Conservation (phyloP, 1,140 invertebrate genomes). For the Berghia stephanieae region DNA sequence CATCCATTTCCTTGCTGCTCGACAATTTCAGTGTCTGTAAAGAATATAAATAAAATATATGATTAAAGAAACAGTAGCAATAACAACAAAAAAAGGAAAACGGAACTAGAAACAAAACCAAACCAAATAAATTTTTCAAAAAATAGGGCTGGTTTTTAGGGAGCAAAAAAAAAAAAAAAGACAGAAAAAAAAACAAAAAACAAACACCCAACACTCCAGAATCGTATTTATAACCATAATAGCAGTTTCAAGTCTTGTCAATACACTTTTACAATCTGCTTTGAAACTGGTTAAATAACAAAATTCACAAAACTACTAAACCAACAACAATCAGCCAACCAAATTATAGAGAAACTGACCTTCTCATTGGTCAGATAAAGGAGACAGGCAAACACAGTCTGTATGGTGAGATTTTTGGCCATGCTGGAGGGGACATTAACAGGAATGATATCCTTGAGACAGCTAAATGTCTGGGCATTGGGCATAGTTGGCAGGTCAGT, state of each 20-base stretch:
- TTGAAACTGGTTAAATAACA: background rate
- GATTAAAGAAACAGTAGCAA: background rate
- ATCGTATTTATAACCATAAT: no score
- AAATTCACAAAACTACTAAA: background rate
- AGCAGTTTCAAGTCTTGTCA: no score
- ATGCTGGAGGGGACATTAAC: slow-evolving; percentile 72
- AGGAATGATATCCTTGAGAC: slow-evolving; percentile 68
- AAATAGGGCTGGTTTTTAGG: background rate
- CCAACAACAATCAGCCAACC: background rate
- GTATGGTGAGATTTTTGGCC: slow-evolving; percentile 77
- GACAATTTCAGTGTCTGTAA: slow-evolving; percentile 29
- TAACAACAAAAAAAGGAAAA: background rate
- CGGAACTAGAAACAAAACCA: background rate
- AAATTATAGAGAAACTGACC: slow-evolving; percentile 43
- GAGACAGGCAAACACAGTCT: slow-evolving; percentile 79
- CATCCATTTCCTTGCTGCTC: slow-evolving; percentile 18
- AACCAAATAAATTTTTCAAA: background rate
- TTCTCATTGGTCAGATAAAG: slow-evolving; percentile 85
- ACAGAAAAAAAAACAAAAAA: no score
- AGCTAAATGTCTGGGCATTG: slow-evolving; percentile 18
- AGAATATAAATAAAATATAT: background rate
- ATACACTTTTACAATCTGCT: background rate
- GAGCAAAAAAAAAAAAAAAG: background rate
- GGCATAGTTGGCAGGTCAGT: no score
- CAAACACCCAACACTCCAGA: no score